Percentiles rank a stretch among this genome's conserved stretches.
phyloP scores from a whole-genome alignment of 2,888 invertebrate genomes.

The Euphydryas editha region DNA sequence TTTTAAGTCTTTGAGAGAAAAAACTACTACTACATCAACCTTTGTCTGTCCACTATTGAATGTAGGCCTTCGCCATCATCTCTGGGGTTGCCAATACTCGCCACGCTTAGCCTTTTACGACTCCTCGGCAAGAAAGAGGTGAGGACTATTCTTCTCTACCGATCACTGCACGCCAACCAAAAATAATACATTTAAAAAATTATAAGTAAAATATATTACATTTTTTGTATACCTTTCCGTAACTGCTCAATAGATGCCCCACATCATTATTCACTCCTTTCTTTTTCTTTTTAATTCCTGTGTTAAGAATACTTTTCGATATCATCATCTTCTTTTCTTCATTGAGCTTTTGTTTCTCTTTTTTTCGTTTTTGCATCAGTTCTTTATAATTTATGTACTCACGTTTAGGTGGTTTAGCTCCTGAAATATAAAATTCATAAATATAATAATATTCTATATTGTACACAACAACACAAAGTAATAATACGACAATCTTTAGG shows the following conservation, averaged over 20 bases:
- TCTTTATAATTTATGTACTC: constrained; percentile 89
- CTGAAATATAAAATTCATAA: constrained; percentile 53
- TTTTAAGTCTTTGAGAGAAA: too few relatives aligned
- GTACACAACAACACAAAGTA: not conserved
- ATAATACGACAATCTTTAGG: too few relatives aligned
- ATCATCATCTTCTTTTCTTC: constrained; percentile 83
- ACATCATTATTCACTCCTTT: constrained; percentile 74
- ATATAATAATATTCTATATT: not conserved
- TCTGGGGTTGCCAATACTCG: too few relatives aligned
- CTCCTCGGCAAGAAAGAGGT: too few relatives aligned
- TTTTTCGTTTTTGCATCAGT: constrained; percentile 84
- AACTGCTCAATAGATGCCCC: constrained; percentile 71
- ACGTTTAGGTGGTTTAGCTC: constrained; percentile 91
- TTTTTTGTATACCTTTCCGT: constrained; percentile 68
- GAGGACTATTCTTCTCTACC: too few relatives aligned
- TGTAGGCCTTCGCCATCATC: too few relatives aligned
- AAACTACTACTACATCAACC: too few relatives aligned
- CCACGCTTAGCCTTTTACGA: too few relatives aligned
- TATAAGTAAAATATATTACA: too few relatives aligned
- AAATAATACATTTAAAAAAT: too few relatives aligned
- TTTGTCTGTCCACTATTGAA: too few relatives aligned
- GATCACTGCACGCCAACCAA: too few relatives aligned
- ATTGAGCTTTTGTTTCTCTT: constrained; percentile 75
- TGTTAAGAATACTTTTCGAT: constrained; percentile 83
- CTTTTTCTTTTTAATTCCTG: constrained; percentile 77